Evolutionary conservation across 2,113 vertebrate species (phyloP).

Genomic region (Chamaea fasciata): DNA sequence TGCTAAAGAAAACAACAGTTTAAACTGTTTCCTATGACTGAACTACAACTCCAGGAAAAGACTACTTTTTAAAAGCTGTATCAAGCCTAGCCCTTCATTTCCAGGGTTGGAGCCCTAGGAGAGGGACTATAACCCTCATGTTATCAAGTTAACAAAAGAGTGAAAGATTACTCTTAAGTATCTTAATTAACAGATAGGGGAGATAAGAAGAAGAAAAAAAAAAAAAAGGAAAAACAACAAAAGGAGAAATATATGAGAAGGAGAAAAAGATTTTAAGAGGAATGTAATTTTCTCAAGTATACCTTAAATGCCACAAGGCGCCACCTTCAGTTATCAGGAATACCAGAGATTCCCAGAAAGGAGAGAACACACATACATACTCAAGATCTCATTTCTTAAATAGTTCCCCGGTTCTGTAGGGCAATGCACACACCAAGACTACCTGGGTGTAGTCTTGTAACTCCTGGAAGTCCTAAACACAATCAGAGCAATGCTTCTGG

Average conservation of each 20-base stretch:
- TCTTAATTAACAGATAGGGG: background rate
- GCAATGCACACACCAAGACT: background rate
- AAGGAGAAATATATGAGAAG: background rate
- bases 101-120: background rate
- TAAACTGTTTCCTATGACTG: background rate
- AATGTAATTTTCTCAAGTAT: constrained; percentile 11
- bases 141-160: background rate
- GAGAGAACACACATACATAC: background rate
- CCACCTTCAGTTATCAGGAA: background rate
- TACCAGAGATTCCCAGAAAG: background rate
- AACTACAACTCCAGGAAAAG: background rate
- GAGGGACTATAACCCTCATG: background rate
- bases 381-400: background rate
- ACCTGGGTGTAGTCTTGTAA: background rate
- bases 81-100: background rate
- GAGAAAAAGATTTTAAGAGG: background rate
- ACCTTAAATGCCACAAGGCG: background rate
- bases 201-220: background rate
- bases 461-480: background rate
- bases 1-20: background rate
- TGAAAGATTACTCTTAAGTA: background rate
- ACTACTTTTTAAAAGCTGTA: background rate
- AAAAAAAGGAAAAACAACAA: no score
- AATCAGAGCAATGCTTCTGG: background rate
- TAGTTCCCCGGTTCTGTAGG: background rate